Base-by-base conservation (phyloP, 2,888 invertebrate species). In the Chrysolina haemoptera region DNA sequence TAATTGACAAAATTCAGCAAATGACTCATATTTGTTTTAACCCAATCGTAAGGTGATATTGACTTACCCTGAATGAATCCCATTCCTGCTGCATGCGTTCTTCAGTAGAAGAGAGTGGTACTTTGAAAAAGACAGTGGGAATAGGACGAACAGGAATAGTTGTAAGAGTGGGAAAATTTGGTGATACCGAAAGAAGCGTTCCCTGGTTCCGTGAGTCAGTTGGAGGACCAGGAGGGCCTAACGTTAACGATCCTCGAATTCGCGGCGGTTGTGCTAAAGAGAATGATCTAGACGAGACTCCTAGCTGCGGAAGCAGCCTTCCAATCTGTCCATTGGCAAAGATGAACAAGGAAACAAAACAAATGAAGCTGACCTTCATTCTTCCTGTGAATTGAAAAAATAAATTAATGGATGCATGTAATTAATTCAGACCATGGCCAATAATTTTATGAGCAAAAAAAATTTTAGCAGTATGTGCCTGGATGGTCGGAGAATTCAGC, bases 331-430 rank as follows among this genome's bases (percentile, higher is more conserved):
- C 53, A 12, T 53, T 10, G 11, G 22, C 53, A 12, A 53, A 11
- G 18, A 53, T 9, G 20, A 53, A 53, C 20, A 53, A 20, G 12
- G 53, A 53, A 12, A 18, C 35, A 11, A 71, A 46, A n/a, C 48
- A 41, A 59, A 66, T 62, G 5, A 62, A 35, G 40, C 35, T 20
- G 9, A 40, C 6, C 27, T 66, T 71, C 71, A 71, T 71, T 22
- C 1, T 35, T 66, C 43, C 70, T 65, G n/a, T 8, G 16, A 48
- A 14, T 14, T 8, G 14, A 48, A 48, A 48, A 14, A 6, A 48
- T 8, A 16, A 48, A 48, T 5, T 0, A 48, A 16, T n/a, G 14
- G 14, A 48, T 27, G 5, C 5, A 27, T 27, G 27, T 27, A n/a
- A n/a, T n/a, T n/a, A n/a, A n/a, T n/a, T n/a, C n/a, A n/a, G n/a